Conservation (phyloP, 1,140 invertebrate genomes). For the Sycophaga agraensis region DNA sequence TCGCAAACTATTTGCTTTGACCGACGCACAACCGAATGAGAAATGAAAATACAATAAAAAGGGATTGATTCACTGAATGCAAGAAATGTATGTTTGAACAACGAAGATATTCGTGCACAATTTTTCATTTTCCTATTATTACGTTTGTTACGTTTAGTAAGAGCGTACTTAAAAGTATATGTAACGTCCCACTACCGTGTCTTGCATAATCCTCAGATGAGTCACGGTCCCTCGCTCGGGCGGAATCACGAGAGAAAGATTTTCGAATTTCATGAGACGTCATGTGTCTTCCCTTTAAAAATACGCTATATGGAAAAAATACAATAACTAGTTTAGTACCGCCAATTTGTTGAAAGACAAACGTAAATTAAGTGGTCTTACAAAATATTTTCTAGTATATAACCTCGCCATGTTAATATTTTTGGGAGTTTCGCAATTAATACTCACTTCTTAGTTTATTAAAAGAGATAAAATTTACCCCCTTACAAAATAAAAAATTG, state of each 20-base stretch:
- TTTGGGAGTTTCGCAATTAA: too few species aligned
- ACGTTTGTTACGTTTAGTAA: neutral
- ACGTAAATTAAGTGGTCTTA: constrained; percentile 18
- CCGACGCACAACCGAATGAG: too few species aligned
- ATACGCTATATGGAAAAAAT: constrained; percentile 27
- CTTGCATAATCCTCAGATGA: constrained; percentile 27
- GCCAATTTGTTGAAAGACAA: constrained; percentile 25
- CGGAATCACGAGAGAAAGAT: neutral
- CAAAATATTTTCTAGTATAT: constrained; percentile 22
- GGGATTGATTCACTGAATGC: neutral
- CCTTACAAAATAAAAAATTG: too few species aligned
- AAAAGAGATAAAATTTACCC: too few species aligned
- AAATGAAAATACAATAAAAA: too few species aligned
- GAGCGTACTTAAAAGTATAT: constrained; percentile 1
- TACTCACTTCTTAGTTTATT: too few species aligned
- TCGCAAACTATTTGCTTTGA: neutral
- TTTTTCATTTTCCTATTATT: neutral
- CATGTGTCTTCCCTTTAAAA: constrained; percentile 30
- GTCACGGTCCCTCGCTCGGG: neutral
- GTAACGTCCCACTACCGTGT: constrained; percentile 16
- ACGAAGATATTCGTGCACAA: neutral
- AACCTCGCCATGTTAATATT: neutral
- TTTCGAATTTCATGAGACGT: constrained; percentile 29
- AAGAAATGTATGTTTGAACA: neutral
- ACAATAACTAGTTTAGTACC: constrained; percentile 32